These are phyloP conservation scores for Phoxinus phoxinus DNA, from an alignment of 2,113 vertebrate species.

Conservation along the genomic window DNA sequence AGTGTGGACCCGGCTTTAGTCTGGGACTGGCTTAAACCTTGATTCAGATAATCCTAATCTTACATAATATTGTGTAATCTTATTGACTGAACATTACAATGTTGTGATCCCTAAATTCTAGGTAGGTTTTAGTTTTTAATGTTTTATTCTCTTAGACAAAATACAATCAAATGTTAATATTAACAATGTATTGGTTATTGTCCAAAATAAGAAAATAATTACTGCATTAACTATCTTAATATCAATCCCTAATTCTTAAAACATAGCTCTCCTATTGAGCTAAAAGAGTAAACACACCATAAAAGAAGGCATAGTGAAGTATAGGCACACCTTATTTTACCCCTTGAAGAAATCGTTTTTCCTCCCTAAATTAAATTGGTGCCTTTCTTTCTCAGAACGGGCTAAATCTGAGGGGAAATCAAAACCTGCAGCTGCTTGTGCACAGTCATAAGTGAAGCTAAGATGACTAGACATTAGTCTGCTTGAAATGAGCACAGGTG, in stretches of 20 bases:
- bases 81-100: background rate
- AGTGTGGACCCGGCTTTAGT: no score
- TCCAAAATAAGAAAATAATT: background rate
- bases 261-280: background rate
- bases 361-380: slow-evolving; percentile 10
- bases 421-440: slow-evolving; percentile 20
- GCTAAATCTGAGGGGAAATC: slow-evolving; percentile 13
- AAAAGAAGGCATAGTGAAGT: background rate
- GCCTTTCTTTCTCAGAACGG: background rate
- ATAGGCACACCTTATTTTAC: background rate
- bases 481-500: background rate
- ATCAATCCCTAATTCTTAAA: background rate
- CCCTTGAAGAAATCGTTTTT: background rate
- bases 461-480: background rate
- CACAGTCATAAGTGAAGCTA: slow-evolving; percentile 5
- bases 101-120: background rate
- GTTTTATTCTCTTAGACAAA: background rate
- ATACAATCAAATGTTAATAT: background rate
- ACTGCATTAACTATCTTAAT: background rate
- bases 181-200: background rate
- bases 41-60: no score
- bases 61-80: slow-evolving; percentile 5
- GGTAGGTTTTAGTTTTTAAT: background rate
- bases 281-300: background rate
- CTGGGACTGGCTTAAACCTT: no score